phyloP scores from a whole-genome alignment of 2,113 vertebrate genomes.

The Cardinalis cardinalis region DNA sequence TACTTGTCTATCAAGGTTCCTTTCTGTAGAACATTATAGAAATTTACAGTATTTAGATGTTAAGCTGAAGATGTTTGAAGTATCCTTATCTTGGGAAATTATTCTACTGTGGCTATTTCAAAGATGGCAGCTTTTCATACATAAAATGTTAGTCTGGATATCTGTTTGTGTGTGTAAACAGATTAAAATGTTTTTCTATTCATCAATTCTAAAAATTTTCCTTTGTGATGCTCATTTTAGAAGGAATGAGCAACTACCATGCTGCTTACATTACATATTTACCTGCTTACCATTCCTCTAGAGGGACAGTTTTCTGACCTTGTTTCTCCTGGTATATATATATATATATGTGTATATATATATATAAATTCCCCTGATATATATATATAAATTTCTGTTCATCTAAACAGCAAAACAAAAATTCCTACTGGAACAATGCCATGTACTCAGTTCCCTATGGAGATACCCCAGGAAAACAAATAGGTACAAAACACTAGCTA shows the following conservation, averaged over 20 bases:
- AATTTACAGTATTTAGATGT: neutral
- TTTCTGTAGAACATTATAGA: neutral
- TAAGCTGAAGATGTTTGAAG: neutral
- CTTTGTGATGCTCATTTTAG: neutral
- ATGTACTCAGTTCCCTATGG: neutral
- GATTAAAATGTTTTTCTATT: neutral
- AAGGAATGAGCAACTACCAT: neutral
- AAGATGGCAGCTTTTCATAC: neutral
- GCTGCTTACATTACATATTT: neutral
- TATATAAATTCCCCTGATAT: neutral
- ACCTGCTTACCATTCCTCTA: neutral
- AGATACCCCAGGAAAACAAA: neutral
- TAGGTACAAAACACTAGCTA: neutral
- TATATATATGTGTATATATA: neutral
- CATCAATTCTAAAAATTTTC: neutral
- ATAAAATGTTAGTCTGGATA: neutral
- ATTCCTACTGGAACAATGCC: neutral
- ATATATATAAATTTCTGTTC: neutral
- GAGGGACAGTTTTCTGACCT: neutral
- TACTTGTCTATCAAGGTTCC: neutral
- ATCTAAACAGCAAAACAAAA: neutral
- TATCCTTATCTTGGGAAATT: neutral
- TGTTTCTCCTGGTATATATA: neutral
- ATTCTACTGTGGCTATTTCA: neutral
- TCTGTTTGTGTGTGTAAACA: neutral